Evolutionary conservation across 1,140 invertebrate genomes (phyloP).

Genomic region (Helicorthomorpha holstii): DNA sequence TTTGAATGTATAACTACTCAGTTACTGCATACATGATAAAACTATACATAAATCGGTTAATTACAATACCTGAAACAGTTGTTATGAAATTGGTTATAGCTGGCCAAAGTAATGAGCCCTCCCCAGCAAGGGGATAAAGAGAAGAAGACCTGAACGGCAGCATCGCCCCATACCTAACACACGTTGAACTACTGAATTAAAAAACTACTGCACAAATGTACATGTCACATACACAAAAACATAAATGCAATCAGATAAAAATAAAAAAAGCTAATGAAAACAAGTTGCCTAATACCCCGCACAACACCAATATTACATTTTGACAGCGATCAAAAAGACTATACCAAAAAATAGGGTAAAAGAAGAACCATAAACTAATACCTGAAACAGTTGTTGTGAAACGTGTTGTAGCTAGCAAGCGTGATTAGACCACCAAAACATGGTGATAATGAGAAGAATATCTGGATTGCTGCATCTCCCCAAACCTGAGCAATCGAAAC

Average conservation of each 20-base stretch:
- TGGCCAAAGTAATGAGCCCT: constrained; percentile 36
- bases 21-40: no score
- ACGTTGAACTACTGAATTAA: no score
- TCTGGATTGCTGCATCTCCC: constrained; percentile 30
- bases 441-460: constrained; percentile 35
- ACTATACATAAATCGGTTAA: no score
- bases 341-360: not conserved
- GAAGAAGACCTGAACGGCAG: constrained; percentile 33
- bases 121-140: constrained; percentile 35
- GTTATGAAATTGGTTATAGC: constrained; percentile 40
- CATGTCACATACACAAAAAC: no score
- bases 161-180: constrained; percentile 32
- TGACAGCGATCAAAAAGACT: no score
- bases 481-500: constrained; percentile 26
- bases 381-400: constrained; percentile 39
- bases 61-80: constrained; percentile 31
- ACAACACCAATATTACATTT: no score
- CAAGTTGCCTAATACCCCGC: no score
- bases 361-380: constrained; percentile 13
- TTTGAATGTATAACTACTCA: no score
- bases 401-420: constrained; percentile 38
- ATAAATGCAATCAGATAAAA: no score
- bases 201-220: no score
- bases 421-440: constrained; percentile 39
- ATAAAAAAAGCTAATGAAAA: no score